These are phyloP conservation scores for Anoplolepis gracilipes DNA, from an alignment of 1,140 invertebrate genomes.

Conservation along the genomic window DNA sequence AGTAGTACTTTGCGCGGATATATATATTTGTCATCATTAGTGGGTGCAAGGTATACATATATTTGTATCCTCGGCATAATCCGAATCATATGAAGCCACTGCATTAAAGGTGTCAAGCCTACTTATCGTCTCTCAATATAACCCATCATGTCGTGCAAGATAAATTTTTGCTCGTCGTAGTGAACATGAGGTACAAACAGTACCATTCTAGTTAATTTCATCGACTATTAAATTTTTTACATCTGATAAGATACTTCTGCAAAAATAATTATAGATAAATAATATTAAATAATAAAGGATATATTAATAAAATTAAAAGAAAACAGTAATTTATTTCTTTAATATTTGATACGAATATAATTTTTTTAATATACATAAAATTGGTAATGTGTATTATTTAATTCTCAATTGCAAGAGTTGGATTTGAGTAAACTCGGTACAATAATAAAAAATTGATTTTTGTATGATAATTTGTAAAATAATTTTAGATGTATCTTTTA, in stretches of 20 bases:
- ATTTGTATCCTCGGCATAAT: constrained; percentile 66
- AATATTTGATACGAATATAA: not conserved
- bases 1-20: constrained; percentile 62
- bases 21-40: constrained; percentile 76
- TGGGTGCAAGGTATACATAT: constrained; percentile 63
- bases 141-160: not conserved
- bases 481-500: too few relatives aligned
- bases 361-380: not conserved
- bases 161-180: constrained; percentile 1
- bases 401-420: not conserved
- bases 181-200: not conserved
- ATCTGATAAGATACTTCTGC: not conserved
- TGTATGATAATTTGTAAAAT: not conserved
- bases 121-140: constrained; percentile 31
- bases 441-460: not conserved
- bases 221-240: constrained; percentile 2
- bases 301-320: not conserved
- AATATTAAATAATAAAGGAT: not conserved
- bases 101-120: constrained; percentile 40
- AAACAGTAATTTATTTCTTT: not conserved
- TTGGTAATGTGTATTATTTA: not conserved
- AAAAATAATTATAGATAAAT: not conserved
- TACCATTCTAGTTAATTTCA: not conserved
- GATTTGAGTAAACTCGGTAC: not conserved
- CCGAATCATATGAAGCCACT: constrained; percentile 54